Base-by-base conservation (phyloP, 2,113 vertebrate species). In the Sinocyclocheilus anophthalmus region DNA sequence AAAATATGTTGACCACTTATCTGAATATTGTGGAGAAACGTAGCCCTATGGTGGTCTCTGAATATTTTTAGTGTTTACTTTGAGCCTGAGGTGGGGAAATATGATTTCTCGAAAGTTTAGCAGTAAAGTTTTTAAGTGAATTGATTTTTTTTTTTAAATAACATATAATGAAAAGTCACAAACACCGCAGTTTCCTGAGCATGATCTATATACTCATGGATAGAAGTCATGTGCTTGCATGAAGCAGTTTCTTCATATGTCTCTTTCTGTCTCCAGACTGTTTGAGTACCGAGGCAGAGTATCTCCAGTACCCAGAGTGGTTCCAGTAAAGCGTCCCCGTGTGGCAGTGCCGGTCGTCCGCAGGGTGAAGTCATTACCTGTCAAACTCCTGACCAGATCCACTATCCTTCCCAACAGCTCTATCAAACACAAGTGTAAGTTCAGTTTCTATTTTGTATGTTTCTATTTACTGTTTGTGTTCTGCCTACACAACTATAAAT, bases 201-300 rank as follows among this genome's bases (percentile, higher is more conserved):
- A 42, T 72, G 69, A 72, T 0, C 73, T 20, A 24, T 76, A 45
- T 14, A n/a, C 30, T 37, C 65, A 18, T 8, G 1, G 26, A 67
- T 67, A 33, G 13, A 30, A 16, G 13, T 67, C 14, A 69, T 33
- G 65, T 37, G 6, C 6, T 37, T 70, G 67, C 30, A 70, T 50
- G 22, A 8, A 26, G 42, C n/a, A 24, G 42, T 24, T 22, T 76
- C 33, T 33, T 67, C 30, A 78, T 39, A 13, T 69, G 9, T 73
- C 4, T n/a, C 4, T 67, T 7, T 61, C 50, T 76, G 16, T 42
- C 48, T 77, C 20, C 53, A 99, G 97, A 94, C 95, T 98, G 88
- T 97, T 97, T 1, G 97, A 98, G 88, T 97, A 95, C 87, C 93
- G 95, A 50, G 95, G 96, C 81, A 92, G 96, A 48, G 95, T 97